These are phyloP conservation scores for Myoxocephalus aenaeus DNA, from an alignment of 2,797 vertebrate genomes.

Conservation along the genomic window DNA sequence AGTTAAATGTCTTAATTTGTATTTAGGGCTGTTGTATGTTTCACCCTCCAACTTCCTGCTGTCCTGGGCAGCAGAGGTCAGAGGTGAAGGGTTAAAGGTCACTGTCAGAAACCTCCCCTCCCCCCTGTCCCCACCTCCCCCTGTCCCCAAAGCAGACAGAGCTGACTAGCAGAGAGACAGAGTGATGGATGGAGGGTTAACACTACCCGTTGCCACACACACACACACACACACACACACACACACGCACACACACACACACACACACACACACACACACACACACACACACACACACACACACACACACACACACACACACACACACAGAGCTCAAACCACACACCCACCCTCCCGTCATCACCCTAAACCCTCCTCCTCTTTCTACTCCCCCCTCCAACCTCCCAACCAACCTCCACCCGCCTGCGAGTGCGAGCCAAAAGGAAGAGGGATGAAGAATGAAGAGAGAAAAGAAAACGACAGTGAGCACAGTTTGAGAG, in stretches of 20 bases:
- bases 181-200: slow-evolving; percentile 79
- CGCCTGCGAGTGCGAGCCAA: slow-evolving; percentile 52
- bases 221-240: slow-evolving; percentile 35
- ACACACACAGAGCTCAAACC: slow-evolving; percentile 39
- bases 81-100: slow-evolving; percentile 76
- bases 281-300: slow-evolving; percentile 37
- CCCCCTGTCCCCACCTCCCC: slow-evolving; percentile 17
- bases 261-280: slow-evolving; percentile 41
- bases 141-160: slow-evolving; percentile 66
- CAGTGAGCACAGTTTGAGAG: slow-evolving; percentile 58
- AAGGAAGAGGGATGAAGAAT: slow-evolving; percentile 56
- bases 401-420: slow-evolving; percentile 20
- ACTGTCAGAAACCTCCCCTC: slow-evolving; percentile 57
- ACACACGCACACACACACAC: slow-evolving; percentile 29
- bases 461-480: slow-evolving; percentile 55
- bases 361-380: slow-evolving; percentile 54
- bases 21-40: slow-evolving; percentile 42
- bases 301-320: slow-evolving; percentile 43
- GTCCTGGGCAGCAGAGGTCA: slow-evolving; percentile 44
- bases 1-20: slow-evolving; percentile 65
- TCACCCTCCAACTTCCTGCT: slow-evolving; percentile 39
- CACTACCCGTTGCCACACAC: slow-evolving; percentile 40
- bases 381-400: slow-evolving; percentile 4
- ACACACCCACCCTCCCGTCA: slow-evolving; percentile 53
- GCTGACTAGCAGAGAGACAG: slow-evolving; percentile 65